Base-by-base conservation (phyloP, 1,140 invertebrate species). In the Anadara kagoshimensis region DNA sequence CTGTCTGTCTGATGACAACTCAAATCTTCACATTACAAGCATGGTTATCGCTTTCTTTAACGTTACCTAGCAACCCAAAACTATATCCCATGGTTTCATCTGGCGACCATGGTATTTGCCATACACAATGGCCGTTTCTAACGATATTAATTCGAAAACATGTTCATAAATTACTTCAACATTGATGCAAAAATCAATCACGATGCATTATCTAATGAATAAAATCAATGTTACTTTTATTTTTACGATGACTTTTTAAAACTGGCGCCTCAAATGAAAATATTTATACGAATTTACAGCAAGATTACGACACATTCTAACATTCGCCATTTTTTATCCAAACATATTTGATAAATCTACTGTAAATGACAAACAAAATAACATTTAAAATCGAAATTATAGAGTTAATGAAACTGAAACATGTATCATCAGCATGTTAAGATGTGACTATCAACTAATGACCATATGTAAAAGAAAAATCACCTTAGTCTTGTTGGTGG, bases 401-500 rank as follows among this genome's bases (percentile, higher is more conserved):
- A 18, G 26, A 43, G 22, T 56, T 24, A 44, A 53, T 53, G 66
- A 58, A 36, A 47, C 59, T 36, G 53, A 43, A 62, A 71, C 14
- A 45, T 20, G 51, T 51, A 76, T 58, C 64, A 79, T 36, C 64
- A 68, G 74, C 72, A 71, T 58, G 44, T 64, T 41, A 59, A 59
- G 57, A 59, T 59, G 57, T 59, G 57, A 59, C 57, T 62, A 69
- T 41, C 62, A 51, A 53, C 61, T 47, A 51, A 64, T 53, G 62
- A 64, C 51, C 51, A 64, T 78, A 86, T 83, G 79, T 79, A 78
- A 86, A 81, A 80, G 75, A 85, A 89, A 87, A 86, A 83, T 89
- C 87, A 89, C 87, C 88, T 89, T 86, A 83, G 69, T 78, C 57
- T 85, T 88, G 84, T 87, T 87, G 86, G 81, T 81, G 85, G 86